phyloP scores from a whole-genome alignment of 2,113 vertebrate genomes.

The Hyla sarda region DNA sequence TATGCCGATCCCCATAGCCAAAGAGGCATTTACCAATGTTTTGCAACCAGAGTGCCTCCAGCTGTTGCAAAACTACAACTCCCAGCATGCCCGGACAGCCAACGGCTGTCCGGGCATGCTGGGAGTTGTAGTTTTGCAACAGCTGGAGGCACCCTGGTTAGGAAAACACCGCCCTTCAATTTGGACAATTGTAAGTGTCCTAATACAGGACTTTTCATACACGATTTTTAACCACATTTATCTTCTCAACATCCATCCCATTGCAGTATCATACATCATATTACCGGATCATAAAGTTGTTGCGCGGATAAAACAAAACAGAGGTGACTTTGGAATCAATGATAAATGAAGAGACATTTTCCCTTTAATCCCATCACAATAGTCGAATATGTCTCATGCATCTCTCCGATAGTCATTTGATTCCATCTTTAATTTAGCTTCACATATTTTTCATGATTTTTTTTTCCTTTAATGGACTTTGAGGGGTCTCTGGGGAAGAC shows the following conservation, averaged over 20 bases:
- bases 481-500: slow-evolving; percentile 4
- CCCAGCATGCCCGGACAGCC: too few relatives aligned
- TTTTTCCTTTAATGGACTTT: slow-evolving; percentile 2
- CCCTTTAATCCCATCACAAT: not conserved
- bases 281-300: not conserved
- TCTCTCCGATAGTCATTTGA: not conserved
- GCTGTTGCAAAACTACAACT: too few relatives aligned
- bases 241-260: not conserved
- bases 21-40: too few relatives aligned
- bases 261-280: not conserved
- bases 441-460: not conserved
- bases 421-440: slow-evolving; percentile 19
- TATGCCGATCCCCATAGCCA: too few relatives aligned
- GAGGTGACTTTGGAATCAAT: slow-evolving; percentile 24
- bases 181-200: too few relatives aligned
- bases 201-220: not conserved
- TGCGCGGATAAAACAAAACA: not conserved
- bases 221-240: not conserved
- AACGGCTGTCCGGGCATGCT: too few relatives aligned
- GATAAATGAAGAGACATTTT: slow-evolving; percentile 1
- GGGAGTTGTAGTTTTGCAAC: too few relatives aligned
- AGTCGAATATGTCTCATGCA: not conserved
- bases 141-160: too few relatives aligned
- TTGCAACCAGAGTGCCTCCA: too few relatives aligned
- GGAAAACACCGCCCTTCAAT: too few relatives aligned